Evolutionary conservation across 2,888 invertebrate genomes (phyloP), one percentile per base, ranked within the genome.

Genomic region (Leptopterna dolabrata): DNA sequence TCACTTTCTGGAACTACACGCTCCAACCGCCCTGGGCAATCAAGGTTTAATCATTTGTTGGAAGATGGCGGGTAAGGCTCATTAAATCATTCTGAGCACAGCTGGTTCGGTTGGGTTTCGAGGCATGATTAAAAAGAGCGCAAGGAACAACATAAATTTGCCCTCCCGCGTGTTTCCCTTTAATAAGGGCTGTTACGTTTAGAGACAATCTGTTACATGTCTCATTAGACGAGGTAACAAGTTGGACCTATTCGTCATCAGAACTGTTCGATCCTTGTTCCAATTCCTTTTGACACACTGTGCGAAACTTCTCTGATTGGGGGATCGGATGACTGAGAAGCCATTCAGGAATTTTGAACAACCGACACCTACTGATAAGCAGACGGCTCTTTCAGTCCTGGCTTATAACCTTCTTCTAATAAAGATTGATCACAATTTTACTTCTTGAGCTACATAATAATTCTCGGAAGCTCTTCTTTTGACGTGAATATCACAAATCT

Each of bases 21-120:
- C 41, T 41, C 73, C 36, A 73, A 73, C 36, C 30, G 41, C 73
- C 73, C 36, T 16, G 73, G 36, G 41, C 73, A 73, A 73, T 73
- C 73, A 30, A 73, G 73, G 73, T 73, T 73, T 73, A 73, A 73
- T 73, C 41, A 73, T 73, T 73, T 19, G 73, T 73, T 73, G 73
- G 73, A 36, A 41, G 36, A 41, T 36, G 73, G 73, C 73, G 73
- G n/a, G 73, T n/a, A n/a, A 73, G 29, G 73, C 30, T 73, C 73
- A 73, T 73, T 73, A 73, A 73, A 73, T 73, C 73, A 73, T 41
- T 73, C 73, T 13, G 36, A 41, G 73, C 73, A 36, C 73, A 73
- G 73, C 73, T 73, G 63, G 24, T 63, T 63, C 63, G 4, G 63
- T 27, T 63, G 63, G 63, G 63, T 63, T 63, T 24, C 27, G 24